phyloP scores from a whole-genome alignment of 2,888 invertebrate genomes.

The Torymus tubicola region DNA sequence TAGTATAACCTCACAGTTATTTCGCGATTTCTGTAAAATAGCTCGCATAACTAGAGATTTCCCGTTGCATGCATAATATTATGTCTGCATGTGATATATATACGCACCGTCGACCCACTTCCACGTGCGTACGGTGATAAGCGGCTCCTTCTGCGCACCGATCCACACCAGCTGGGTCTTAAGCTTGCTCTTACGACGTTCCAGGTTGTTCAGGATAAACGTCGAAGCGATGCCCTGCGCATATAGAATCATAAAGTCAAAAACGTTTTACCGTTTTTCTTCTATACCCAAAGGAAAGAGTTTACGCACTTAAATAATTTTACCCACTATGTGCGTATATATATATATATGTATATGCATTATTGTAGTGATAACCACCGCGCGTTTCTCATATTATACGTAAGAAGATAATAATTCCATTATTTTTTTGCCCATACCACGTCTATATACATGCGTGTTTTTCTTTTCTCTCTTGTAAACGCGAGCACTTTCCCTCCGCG shows the following conservation, averaged over 20 bases:
- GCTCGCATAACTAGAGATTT: no score
- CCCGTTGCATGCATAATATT: no score
- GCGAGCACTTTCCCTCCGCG: not conserved
- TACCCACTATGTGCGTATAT: no score
- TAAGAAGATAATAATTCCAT: slow-evolving; percentile 8
- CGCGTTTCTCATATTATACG: not conserved
- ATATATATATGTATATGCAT: no score
- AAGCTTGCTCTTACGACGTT: slow-evolving; percentile 86
- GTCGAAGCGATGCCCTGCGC: slow-evolving; percentile 80
- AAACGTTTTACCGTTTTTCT: no score
- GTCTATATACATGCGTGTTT: no score
- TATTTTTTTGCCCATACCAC: not conserved
- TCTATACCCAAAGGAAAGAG: no score
- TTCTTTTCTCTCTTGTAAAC: not conserved
- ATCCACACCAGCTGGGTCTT: slow-evolving; percentile 95
- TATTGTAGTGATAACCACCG: no score
- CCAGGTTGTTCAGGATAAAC: slow-evolving; percentile 87
- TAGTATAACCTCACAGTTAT: no score
- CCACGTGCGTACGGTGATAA: slow-evolving; percentile 89
- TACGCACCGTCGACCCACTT: slow-evolving; percentile 90
- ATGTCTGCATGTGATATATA: not conserved
- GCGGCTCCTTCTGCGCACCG: slow-evolving; percentile 92
- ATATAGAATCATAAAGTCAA: no score
- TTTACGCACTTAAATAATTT: no score
- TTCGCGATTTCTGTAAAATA: no score